Evolutionary conservation across 2,888 invertebrate species (phyloP).

Genomic region (Latheticus oryzae): DNA sequence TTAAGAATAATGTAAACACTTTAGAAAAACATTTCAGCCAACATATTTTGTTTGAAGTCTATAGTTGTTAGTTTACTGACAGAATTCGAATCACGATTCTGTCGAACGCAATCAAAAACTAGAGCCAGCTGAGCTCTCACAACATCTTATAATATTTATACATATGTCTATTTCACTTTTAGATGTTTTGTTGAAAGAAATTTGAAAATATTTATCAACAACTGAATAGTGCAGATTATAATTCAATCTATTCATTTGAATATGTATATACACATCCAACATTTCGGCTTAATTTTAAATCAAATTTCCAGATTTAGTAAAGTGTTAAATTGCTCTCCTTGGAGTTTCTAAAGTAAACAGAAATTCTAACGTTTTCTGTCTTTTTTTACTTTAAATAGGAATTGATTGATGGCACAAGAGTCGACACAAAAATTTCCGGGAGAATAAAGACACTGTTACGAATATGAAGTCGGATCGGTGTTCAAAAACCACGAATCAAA

Average conservation of each 20-base stretch:
- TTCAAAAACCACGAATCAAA: constrained; percentile 20
- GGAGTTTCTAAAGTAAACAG: constrained; percentile 14
- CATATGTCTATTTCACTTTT: constrained; percentile 19
- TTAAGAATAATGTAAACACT: constrained; percentile 19
- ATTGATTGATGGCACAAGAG: constrained; percentile 29
- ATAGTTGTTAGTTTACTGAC: constrained; percentile 30
- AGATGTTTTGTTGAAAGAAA: background rate
- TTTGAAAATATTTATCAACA: no score
- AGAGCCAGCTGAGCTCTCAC: constrained; percentile 11
- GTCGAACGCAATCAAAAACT: constrained; percentile 41
- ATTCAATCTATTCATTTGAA: no score
- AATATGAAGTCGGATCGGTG: constrained; percentile 18
- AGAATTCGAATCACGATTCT: constrained; percentile 42
- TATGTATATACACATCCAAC: no score
- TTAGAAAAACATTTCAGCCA: constrained; percentile 41
- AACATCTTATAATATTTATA: constrained; percentile 22
- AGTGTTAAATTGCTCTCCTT: constrained; percentile 28
- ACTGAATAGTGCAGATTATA: no score
- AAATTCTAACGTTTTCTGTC: constrained; percentile 4
- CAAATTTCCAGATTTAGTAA: constrained; percentile 25
- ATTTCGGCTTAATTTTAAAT: constrained; percentile 22
- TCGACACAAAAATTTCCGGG: constrained; percentile 18
- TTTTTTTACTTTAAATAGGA: constrained; percentile 19
- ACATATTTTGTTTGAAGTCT: constrained; percentile 35
- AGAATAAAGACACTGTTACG: no score